A percentile compares a stretch with the other conserved stretches of the same genome.
Conservation (phyloP, 2,888 invertebrate species). For the Xestia xanthographa region DNA sequence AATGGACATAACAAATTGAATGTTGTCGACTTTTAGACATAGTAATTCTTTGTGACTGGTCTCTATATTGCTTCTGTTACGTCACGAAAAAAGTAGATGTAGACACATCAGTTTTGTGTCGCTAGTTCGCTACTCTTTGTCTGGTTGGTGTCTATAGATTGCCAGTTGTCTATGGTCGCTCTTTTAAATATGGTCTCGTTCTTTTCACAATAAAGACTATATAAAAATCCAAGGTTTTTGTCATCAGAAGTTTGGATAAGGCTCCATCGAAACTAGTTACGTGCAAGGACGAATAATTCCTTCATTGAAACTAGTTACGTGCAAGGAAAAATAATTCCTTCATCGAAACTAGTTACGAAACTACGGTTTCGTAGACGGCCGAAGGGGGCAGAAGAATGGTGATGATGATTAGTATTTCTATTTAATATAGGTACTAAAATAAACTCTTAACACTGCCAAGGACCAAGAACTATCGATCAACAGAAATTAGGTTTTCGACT, state of each 20-base stretch:
- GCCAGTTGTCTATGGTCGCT: not conserved
- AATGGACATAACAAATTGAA: not conserved
- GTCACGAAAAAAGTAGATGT: too few relatives aligned
- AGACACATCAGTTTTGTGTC: too few relatives aligned
- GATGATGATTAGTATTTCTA: not conserved
- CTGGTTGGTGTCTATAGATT: not conserved
- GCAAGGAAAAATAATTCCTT: too few relatives aligned
- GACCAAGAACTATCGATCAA: conserved; percentile 15
- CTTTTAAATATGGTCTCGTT: not conserved
- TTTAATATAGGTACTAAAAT: not conserved
- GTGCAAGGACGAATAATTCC: too few relatives aligned
- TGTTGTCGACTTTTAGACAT: not conserved
- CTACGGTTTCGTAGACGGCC: too few relatives aligned
- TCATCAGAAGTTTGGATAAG: too few relatives aligned
- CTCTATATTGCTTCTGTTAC: not conserved
- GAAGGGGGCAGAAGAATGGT: not conserved
- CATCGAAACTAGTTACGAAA: too few relatives aligned
- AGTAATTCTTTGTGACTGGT: conserved; percentile 3
- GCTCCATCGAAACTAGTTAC: too few relatives aligned
- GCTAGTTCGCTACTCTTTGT: not conserved
- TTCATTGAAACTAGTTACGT: too few relatives aligned
- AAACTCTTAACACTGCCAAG: not conserved
- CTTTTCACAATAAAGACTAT: not conserved
- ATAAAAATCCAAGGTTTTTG: not conserved
- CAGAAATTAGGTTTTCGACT: conserved; percentile 18